Conservation (phyloP, 2,113 vertebrate genomes). For the Paraplagusia blochii region DNA sequence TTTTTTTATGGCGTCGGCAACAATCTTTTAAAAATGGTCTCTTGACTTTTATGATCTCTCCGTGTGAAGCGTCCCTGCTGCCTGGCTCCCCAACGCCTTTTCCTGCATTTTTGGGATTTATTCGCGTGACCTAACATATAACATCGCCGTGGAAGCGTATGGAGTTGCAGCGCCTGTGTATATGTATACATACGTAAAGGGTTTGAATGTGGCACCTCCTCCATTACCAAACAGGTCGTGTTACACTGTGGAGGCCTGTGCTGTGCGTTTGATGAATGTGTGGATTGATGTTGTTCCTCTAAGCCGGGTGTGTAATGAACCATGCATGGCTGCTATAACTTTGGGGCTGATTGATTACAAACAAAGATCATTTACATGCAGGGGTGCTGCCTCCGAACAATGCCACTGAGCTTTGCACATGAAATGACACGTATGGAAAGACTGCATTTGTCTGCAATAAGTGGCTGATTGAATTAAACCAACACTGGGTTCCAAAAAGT, state of each 20-base stretch:
- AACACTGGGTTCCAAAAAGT: conserved; percentile 17
- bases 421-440: conserved; percentile 26
- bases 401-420: conserved; percentile 36
- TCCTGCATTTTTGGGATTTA: conserved; percentile 23
- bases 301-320: conserved; percentile 67
- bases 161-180: background rate
- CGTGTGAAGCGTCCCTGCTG: conserved; percentile 39
- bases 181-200: conserved; percentile 19
- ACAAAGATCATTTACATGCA: conserved; percentile 61
- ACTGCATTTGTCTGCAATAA: conserved; percentile 22
- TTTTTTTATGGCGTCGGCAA: conserved; percentile 55
- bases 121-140: conserved; percentile 50
- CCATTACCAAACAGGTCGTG: conserved; percentile 13
- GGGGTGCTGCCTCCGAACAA: conserved; percentile 48
- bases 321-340: conserved; percentile 58
- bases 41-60: conserved; percentile 19
- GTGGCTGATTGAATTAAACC: conserved; percentile 34
- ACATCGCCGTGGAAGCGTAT: conserved; percentile 8
- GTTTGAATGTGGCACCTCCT: conserved; percentile 3
- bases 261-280: conserved; percentile 60
- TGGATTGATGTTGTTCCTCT: conserved; percentile 42
- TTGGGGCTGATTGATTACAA: conserved; percentile 67
- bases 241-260: conserved; percentile 18
- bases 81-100: conserved; percentile 41
- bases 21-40: conserved; percentile 55